phyloP scores from a whole-genome alignment of 1,140 invertebrate species.

The Drosophila fuyamai region DNA sequence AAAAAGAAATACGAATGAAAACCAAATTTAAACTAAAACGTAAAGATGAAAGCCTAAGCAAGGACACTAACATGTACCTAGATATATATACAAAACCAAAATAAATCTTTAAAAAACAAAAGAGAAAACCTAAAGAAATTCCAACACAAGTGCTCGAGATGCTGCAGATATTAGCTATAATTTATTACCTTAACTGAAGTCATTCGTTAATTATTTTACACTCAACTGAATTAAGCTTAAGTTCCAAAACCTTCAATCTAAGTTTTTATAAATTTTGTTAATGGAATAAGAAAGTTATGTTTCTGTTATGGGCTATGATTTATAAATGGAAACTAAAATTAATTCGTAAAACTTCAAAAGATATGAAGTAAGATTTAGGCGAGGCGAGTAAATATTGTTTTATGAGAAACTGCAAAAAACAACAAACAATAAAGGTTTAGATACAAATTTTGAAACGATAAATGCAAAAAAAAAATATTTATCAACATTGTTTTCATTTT shows the following conservation, averaged over 20 bases:
- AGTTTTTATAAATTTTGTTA: slow-evolving; percentile 46
- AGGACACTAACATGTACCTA: slow-evolving; percentile 82
- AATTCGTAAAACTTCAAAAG: slow-evolving; percentile 36
- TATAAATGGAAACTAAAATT: slow-evolving; percentile 18
- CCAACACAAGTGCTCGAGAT: slow-evolving; percentile 72
- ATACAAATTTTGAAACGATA: slow-evolving; percentile 85
- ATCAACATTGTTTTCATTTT: slow-evolving; percentile 8
- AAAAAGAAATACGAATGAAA: slow-evolving; percentile 37
- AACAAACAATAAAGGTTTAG: slow-evolving; percentile 84
- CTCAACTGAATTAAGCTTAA: slow-evolving; percentile 32
- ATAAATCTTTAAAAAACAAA: slow-evolving; percentile 18
- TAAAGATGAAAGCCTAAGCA: slow-evolving; percentile 71
- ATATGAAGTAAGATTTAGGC: slow-evolving; percentile 27
- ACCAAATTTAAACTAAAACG: slow-evolving; percentile 54
- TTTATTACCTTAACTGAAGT: slow-evolving; percentile 33
- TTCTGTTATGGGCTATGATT: slow-evolving; percentile 36
- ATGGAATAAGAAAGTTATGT: slow-evolving; percentile 11
- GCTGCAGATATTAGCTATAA: slow-evolving; percentile 72
- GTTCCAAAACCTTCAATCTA: slow-evolving; percentile 28
- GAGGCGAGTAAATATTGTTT: slow-evolving; percentile 56
- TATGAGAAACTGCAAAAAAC: slow-evolving; percentile 72
- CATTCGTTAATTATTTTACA: slow-evolving; percentile 49
- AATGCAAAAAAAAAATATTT: slow-evolving; percentile 62
- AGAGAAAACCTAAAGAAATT: slow-evolving; percentile 43
- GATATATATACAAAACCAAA: slow-evolving; percentile 77